Conservation (phyloP, 2,797 vertebrate genomes). For the Esox masquinongy region DNA sequence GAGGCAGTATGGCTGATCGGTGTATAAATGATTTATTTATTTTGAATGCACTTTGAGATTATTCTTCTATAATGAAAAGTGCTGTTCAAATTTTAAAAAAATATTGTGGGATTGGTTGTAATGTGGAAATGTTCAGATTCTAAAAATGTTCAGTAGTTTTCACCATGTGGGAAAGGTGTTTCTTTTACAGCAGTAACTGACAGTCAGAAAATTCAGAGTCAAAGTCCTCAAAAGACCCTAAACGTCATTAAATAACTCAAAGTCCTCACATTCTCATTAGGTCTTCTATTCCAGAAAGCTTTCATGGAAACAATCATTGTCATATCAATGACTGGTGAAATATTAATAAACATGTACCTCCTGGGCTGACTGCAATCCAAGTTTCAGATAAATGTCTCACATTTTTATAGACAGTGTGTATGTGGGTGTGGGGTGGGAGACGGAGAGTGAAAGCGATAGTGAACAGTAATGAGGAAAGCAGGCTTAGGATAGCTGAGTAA, state of each 20-base stretch:
- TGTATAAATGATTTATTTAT: too few species aligned
- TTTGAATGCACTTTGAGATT: too few species aligned
- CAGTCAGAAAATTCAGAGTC: constrained; percentile 39
- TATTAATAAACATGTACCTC: constrained; percentile 17
- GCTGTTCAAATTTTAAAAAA: too few species aligned
- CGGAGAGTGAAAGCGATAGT: constrained; percentile 20
- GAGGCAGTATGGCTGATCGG: too few species aligned
- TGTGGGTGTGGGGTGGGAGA: too few species aligned
- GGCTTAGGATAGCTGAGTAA: constrained; percentile 35
- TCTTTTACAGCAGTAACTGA: constrained; percentile 45
- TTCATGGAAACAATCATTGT: too few species aligned
- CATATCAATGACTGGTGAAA: too few species aligned
- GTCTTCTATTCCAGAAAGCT: constrained; percentile 24
- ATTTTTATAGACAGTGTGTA: too few species aligned
- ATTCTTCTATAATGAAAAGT: too few species aligned
- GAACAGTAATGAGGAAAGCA: constrained; percentile 32
- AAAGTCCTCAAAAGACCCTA: constrained; percentile 36
- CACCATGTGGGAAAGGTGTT: constrained; percentile 41
- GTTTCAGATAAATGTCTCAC: too few species aligned
- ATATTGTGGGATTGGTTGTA: background rate
- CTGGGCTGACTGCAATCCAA: constrained; percentile 10
- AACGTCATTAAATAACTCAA: constrained; percentile 49
- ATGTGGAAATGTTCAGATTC: background rate
- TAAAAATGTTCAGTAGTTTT: constrained; percentile 35
- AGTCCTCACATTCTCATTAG: constrained; percentile 39